These are phyloP conservation scores for Ectobius pallidus DNA, from an alignment of 2,888 invertebrate genomes.

Conservation along the genomic window DNA sequence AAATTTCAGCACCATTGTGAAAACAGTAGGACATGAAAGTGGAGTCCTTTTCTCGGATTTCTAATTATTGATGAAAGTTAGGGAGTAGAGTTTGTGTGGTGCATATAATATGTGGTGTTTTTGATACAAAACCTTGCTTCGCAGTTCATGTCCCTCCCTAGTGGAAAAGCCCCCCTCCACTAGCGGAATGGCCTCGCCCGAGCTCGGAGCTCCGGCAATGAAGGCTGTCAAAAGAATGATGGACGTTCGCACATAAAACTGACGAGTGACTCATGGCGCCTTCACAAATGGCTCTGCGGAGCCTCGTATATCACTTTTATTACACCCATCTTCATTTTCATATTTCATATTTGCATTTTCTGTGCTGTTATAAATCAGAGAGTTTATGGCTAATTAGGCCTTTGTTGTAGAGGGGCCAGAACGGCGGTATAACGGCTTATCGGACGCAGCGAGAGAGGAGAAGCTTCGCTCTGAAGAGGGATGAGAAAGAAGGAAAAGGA, in stretches of 20 bases:
- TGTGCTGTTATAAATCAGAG: conserved; percentile 67
- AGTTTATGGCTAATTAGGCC: conserved; percentile 69
- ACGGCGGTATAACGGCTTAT: conserved; percentile 58
- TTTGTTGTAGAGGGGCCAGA: conserved; percentile 50
- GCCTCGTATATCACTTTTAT: conserved; percentile 61
- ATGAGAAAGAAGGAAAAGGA: conserved; percentile 35
- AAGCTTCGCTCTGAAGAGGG: conserved; percentile 11
- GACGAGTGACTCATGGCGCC: conserved; percentile 51
- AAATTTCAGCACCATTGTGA: too few relatives aligned
- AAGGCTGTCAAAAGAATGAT: conserved; percentile 56
- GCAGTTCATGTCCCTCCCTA: conserved; percentile 21
- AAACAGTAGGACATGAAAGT: too few relatives aligned
- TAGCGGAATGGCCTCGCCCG: conserved; percentile 41
- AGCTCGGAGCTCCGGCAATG: conserved; percentile 50
- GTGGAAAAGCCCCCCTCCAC: conserved; percentile 32
- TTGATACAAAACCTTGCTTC: conserved; percentile 25
- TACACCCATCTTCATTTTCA: conserved; percentile 69
- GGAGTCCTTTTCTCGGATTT: too few relatives aligned
- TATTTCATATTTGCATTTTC: conserved; percentile 67
- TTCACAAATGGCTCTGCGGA: conserved; percentile 60
- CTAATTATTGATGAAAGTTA: too few relatives aligned
- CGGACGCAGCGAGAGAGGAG: conserved; percentile 51
- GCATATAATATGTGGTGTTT: too few relatives aligned
- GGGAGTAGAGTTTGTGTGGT: too few relatives aligned
- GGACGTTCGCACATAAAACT: conserved; percentile 52